These are phyloP conservation scores for Mimumesa dahlbomi DNA, from an alignment of 2,888 invertebrate species.

Conservation along the genomic window DNA sequence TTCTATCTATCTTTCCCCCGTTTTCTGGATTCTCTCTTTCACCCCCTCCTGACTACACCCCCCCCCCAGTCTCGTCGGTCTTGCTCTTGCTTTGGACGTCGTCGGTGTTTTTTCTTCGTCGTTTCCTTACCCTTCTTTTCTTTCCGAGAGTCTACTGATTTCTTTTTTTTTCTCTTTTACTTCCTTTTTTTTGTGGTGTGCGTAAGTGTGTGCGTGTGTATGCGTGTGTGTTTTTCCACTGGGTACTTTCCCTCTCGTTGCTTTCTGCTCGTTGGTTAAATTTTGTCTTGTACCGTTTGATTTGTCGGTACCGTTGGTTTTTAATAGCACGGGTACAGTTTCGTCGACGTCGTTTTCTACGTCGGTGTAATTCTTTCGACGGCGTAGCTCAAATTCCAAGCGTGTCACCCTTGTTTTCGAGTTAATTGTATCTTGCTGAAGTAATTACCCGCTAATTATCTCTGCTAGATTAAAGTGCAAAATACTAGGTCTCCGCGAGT, in stretches of 20 bases:
- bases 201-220: too few species aligned
- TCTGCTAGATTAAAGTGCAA: too few species aligned
- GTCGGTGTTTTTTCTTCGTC: constrained; percentile 13
- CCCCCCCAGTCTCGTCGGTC: not conserved
- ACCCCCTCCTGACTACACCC: too few species aligned
- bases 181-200: not conserved
- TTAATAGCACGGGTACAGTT: not conserved
- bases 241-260: not conserved
- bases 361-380: too few species aligned
- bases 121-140: not conserved
- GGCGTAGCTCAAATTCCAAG: too few species aligned
- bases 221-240: too few species aligned
- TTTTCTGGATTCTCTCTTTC: not conserved
- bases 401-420: too few species aligned
- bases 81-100: constrained; percentile 24
- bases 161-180: not conserved
- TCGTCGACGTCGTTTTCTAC: not conserved
- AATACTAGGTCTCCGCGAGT: too few species aligned
- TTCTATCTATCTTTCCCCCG: constrained; percentile 14
- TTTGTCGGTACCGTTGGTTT: not conserved
- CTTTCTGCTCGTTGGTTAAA: not conserved
- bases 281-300: not conserved
- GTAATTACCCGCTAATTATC: too few species aligned
- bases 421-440: too few species aligned
- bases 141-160: too few species aligned